Evolutionary conservation across 2,888 invertebrate genomes (phyloP), one percentile per base, ranked within the genome.

Genomic region (Augochlorella aurata): DNA sequence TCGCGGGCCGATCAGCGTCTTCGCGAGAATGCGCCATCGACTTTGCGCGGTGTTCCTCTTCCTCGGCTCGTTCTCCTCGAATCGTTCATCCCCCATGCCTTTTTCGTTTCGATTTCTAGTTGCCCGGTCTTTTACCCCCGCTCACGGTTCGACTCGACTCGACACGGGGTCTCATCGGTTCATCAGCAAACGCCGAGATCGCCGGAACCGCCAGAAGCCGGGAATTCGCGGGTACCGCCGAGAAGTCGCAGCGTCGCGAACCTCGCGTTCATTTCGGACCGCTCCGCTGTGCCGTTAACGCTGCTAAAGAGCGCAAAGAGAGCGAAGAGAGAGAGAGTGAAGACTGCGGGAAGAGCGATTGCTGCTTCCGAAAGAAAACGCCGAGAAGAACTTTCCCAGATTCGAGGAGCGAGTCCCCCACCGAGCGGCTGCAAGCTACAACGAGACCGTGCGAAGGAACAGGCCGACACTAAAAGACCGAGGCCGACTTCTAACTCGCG

Each of bases 1-100:
- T 24, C 87, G 84, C 9, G 89, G 84, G 1, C 87, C 89, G 44
- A 90, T 91, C 84, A 96, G 92, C 66, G 96, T 96, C 87, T 95
- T 95, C 76, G 96, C 96, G 89, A 96, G 94, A 69, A 96, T 95
- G 83, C 95, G 95, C 96, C 96, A 96, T 88, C 96, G 95, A 91
- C 95, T 95, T 83, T 96, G 95, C 38, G 96, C 96, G 84, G 87
- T 90, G 76, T 73, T 92, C 63, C 88, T 88, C 54, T 87, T 87
- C 70, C 24, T 74, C 10, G 38, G 88, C 16, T 89, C 89, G 82
- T 81, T 82, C 49, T 82, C 68, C 24, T 61, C 61, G 65, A 58
- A n/a, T 9, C 50, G 14, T 16, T 58, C 0, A 7, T 24, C 58
- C 14, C 24, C 24, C 58, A 58, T 58, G 58, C 21, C 21, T 54